Evolutionary conservation across 2,888 invertebrate species (phyloP).

Genomic region (Hartigia nigra): DNA sequence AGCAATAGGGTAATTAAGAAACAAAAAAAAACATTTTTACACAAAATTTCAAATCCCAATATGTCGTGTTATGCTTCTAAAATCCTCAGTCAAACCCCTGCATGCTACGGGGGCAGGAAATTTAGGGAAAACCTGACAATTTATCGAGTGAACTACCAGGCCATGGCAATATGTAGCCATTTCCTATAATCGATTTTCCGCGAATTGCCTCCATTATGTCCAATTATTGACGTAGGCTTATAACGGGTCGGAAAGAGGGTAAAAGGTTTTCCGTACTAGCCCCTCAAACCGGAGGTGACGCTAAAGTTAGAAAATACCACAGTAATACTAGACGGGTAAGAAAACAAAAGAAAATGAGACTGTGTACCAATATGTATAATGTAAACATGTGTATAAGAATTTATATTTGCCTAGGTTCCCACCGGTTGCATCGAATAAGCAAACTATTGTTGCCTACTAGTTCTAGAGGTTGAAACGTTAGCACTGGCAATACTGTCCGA

Average conservation of each 20-base stretch:
- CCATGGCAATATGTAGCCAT: conserved; percentile 37
- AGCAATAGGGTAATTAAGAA: no score
- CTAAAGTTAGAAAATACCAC: background rate
- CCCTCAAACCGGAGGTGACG: background rate
- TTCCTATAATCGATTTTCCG: conserved; percentile 61
- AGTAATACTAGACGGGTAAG: no score
- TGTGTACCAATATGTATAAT: background rate
- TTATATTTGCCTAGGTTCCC: background rate
- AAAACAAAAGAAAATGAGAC: no score
- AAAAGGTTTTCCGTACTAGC: background rate
- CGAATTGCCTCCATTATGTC: conserved; percentile 60
- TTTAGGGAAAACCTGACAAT: background rate
- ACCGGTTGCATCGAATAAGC: background rate
- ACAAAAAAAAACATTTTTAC: no score
- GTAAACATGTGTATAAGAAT: background rate
- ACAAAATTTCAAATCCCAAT: no score
- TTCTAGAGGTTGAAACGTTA: background rate
- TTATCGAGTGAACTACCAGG: background rate
- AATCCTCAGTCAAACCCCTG: no score
- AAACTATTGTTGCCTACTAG: background rate
- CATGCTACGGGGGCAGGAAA: no score
- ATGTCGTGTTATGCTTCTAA: no score
- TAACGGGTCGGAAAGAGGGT: conserved; percentile 25
- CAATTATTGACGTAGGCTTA: conserved; percentile 58
- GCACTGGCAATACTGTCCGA: background rate